These are phyloP conservation scores for Gymnobelideus leadbeateri DNA, from an alignment of 2,113 vertebrate genomes.

Conservation along the genomic window DNA sequence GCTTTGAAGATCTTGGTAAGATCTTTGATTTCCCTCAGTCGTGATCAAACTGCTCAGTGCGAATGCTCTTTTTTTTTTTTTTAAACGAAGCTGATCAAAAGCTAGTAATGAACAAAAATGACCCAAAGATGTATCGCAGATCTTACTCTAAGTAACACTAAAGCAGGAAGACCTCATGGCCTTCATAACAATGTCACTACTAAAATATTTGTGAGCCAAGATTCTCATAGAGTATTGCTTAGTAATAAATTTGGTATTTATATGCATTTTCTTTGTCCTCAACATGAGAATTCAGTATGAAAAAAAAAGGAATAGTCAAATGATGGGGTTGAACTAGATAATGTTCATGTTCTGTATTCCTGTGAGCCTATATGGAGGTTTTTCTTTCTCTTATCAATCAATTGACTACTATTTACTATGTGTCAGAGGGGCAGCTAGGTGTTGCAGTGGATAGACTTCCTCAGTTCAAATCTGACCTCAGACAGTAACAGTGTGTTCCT, in stretches of 20 bases:
- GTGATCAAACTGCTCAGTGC: not conserved
- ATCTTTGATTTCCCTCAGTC: not conserved
- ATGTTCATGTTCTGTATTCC: not conserved
- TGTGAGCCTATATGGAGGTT: not conserved
- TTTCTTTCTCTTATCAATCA: constrained; percentile 13
- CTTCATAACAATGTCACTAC: not conserved
- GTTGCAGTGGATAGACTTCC: not conserved
- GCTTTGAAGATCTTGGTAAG: constrained; percentile 7
- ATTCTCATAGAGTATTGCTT: constrained; percentile 27
- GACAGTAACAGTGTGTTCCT: not conserved
- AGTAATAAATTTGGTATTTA: constrained; percentile 38
- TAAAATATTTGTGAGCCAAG: constrained; percentile 46
- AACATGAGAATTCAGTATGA: not conserved
- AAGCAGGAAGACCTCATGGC: not conserved
- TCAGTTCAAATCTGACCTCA: not conserved
- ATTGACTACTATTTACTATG: not conserved
- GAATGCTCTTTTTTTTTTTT: constrained; percentile 12
- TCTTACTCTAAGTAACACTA: not conserved
- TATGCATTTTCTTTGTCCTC: constrained; percentile 12
- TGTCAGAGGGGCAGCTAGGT: not conserved
- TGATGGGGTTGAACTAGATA: not conserved
- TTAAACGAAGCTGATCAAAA: constrained; percentile 9
- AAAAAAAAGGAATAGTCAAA: constrained; percentile 20
- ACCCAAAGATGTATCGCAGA: not conserved
- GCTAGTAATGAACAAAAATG: not conserved